Evolutionary conservation across 2,113 vertebrate genomes (phyloP), one percentile per base, ranked within the genome.

Genomic region (Ptilorrhoa leucosticta): DNA sequence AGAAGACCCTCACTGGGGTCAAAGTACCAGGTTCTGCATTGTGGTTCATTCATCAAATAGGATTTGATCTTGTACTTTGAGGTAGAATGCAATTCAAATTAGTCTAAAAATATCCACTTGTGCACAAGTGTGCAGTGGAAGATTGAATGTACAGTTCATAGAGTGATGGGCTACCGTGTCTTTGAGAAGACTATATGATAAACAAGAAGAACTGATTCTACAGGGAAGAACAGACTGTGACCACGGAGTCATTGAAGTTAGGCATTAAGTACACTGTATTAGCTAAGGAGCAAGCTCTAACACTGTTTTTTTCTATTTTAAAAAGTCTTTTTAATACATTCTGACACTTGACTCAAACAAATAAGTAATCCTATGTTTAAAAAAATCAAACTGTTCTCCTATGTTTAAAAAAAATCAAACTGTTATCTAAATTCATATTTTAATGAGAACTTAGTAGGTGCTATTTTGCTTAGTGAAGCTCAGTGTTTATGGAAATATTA

Each of bases 401-500:
- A 68, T 60, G 28, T 70, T 94, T 71, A 9, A 83, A 91, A 76
- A 93, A 89, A 90, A n/a, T 61, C 14, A 85, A 91, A 26, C 7
- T 20, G 11, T 51, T 12, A 48, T 66, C 27, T 61, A 90, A 91
- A 83, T 96, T 82, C 28, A 66, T 84, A 81, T 94, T 95, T 50
- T 64, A 53, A 39, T 68, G 30, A 90, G 39, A 51, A 21, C 7
- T 76, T 95, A 40, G 5, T 22, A 84, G n/a, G 17, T 88, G 39
- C 21, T 57, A 89, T 87, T 56, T 84, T 58, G 60, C 58, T 87
- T 92, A 51, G 47, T n/a, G n/a, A n/a, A n/a, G n/a, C n/a, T n/a
- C n/a, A n/a, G n/a, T 75, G 17, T 82, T 94, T 83, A 83, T 44
- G 30, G 47, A 44, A 87, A 53, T 57, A 42, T 21, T 68, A 33